Evolutionary conservation across 2,797 vertebrate species (phyloP), one percentile per base, ranked within the genome.

Genomic region (Lindbergichthys nudifrons): DNA sequence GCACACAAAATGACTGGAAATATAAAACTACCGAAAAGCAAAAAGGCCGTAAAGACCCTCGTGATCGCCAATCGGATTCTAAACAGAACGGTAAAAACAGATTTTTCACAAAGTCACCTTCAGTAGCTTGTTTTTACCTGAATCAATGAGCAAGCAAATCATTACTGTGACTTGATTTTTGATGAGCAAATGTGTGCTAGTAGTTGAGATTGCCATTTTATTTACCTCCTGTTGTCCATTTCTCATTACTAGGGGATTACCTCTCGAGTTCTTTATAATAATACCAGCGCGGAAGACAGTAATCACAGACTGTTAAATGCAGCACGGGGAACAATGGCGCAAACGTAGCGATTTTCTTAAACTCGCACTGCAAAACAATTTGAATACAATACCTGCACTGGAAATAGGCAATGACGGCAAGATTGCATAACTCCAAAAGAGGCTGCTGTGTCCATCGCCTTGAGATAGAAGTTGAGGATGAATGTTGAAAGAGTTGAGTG

Each of bases 181-280:
- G 48, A 82, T 56, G 64, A 71, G 62, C 51, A 72, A 16, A 85
- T 83, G 39, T 79, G 61, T 41, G n/a, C 30, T 0, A 18, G 50
- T 64, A 65, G 63, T 67, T 26, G 57, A 74, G 75, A 69, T 72
- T 72, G 56, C 39, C 69, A 77, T 82, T 85, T 84, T 60, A 79
- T 88, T 87, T 54, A 61, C 65, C 51, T 46, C 56, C 75, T 81
- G 70, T 71, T 81, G 80, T 77, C 80, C 36, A 59, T 80, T 88
- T 82, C 80, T 87, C 88, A 90, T 90, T 91, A 87, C 77, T 59
- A 58, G 70, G 26, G 43, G 88, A 91, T 90, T 87, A 88, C 76
- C 79, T 82, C 78, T 58, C 0, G 61, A 84, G 81, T 74, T 81
- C 42, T 74, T 77, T 63, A 77, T 75, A 85, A 90, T 85, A 83